These are phyloP conservation scores for Oenanthe oenanthe DNA, from an alignment of 2,113 vertebrate species.

Conservation along the genomic window DNA sequence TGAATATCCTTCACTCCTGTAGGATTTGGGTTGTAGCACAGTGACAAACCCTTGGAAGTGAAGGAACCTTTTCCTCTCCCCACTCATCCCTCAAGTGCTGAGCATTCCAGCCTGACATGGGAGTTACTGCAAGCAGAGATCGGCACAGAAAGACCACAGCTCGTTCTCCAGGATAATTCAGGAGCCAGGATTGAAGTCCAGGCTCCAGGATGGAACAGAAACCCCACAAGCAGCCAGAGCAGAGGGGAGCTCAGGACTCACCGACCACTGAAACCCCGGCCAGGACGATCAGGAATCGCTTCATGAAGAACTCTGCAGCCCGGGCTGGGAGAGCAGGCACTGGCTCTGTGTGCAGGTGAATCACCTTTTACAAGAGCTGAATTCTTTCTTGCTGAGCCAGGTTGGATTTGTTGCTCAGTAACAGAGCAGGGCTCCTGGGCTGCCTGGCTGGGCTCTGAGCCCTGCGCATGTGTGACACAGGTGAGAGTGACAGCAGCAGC, in stretches of 20 bases:
- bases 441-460: neutral
- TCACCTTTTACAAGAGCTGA: neutral
- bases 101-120: neutral
- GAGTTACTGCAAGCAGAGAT: neutral
- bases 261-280: conserved; percentile 46
- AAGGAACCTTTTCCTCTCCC: neutral
- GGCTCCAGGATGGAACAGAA: neutral
- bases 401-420: neutral
- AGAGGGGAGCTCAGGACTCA: conserved; percentile 59
- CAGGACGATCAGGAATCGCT: conserved; percentile 54
- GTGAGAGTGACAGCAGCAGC: neutral
- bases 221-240: accelerated
- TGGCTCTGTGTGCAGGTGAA: neutral
- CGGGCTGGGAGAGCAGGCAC: neutral
- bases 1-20: neutral
- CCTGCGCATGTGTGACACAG: neutral
- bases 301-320: conserved; percentile 54
- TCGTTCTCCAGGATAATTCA: neutral
- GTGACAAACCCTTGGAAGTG: neutral
- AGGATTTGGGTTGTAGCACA: neutral
- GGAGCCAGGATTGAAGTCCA: neutral
- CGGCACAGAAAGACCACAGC: neutral
- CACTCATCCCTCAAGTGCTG: neutral
- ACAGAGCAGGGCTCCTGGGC: neutral
- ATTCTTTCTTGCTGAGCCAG: neutral